Evolutionary conservation across 2,113 vertebrate species (phyloP), one percentile per base, ranked within the genome.

Genomic region (Amazona vittata): DNA sequence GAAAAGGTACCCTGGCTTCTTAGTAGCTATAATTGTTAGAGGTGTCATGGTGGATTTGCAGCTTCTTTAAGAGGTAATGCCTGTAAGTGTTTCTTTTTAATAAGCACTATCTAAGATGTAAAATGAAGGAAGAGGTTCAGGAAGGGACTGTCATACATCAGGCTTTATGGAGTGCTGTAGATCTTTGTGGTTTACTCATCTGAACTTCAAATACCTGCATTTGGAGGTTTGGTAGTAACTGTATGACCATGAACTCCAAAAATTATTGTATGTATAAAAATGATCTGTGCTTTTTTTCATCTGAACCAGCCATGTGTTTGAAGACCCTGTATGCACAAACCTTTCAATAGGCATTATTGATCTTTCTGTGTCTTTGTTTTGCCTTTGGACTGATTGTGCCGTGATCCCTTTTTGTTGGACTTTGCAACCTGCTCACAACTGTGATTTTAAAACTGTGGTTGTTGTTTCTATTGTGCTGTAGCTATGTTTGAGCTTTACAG

Each of bases 71-170:
- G 64, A 89, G 59, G 53, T 80, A 67, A 80, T 95, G 82, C 74
- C 74, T 95, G 77, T 89, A 95, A 81, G 81, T 0, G 1, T 87
- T 92, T 65, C 47, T 93, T 84, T 92, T 94, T 82, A 84, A 90
- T 96, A 93, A 95, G 83, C 73, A 49, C 43, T 83, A 28, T 80
- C 68, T 67, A 68, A 78, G 47, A 71, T 68, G 35, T 84, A 69
- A 84, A 91, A 89, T 71, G 47, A 91, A 96, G 68, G 76, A 78
- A 84, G 74, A 70, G 64, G 44, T 83, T 93, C 79, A 93, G 64
- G 63, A 86, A 84, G 62, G 43, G 49, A 75, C 73, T 89, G 63
- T 79, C 83, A 68, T 33, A 7, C 71, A 18, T 60, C 65, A 89
- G 69, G 29, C 70, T 86, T 95, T 94, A 47, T 35, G 47, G 77